Evolutionary conservation across 2,113 vertebrate genomes (phyloP).

Genomic region (Caracal caracal): DNA sequence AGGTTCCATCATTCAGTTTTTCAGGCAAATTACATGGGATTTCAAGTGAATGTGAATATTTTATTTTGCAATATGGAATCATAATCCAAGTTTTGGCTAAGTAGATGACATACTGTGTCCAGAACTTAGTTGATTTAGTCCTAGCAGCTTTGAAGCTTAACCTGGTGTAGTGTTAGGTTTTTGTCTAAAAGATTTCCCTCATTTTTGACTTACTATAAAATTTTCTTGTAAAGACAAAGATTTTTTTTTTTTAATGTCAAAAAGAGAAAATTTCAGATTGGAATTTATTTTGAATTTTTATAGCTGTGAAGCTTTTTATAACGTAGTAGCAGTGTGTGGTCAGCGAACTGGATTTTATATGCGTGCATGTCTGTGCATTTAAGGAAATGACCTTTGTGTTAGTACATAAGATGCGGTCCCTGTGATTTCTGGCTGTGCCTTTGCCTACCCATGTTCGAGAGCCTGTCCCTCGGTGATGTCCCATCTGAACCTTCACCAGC

Average conservation of each 20-base stretch:
- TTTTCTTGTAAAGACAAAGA: not conserved
- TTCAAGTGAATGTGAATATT: not conserved
- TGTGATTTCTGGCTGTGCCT: fast-evolving
- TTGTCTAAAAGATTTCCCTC: not conserved
- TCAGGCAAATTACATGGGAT: not conserved
- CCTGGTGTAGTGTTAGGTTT: not conserved
- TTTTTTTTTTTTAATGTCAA: slow-evolving; percentile 7
- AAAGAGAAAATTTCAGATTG: not conserved
- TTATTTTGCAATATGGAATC: not conserved
- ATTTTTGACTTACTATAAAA: not conserved
- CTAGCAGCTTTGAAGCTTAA: not conserved
- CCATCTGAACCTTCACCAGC: not conserved
- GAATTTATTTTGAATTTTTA: not conserved
- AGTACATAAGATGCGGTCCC: fast-evolving
- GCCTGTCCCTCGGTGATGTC: fast-evolving
- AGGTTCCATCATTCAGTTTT: not conserved
- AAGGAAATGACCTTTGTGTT: too few species aligned
- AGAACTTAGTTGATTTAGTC: not conserved
- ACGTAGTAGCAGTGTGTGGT: fast-evolving
- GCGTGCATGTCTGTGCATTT: fast-evolving
- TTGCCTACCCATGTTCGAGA: not conserved
- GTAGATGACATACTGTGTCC: not conserved
- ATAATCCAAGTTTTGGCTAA: not conserved
- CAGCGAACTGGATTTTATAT: fast-evolving
- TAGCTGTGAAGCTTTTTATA: not conserved